phyloP scores from a whole-genome alignment of 1,140 invertebrate genomes.

The Paracyclopina nana region DNA sequence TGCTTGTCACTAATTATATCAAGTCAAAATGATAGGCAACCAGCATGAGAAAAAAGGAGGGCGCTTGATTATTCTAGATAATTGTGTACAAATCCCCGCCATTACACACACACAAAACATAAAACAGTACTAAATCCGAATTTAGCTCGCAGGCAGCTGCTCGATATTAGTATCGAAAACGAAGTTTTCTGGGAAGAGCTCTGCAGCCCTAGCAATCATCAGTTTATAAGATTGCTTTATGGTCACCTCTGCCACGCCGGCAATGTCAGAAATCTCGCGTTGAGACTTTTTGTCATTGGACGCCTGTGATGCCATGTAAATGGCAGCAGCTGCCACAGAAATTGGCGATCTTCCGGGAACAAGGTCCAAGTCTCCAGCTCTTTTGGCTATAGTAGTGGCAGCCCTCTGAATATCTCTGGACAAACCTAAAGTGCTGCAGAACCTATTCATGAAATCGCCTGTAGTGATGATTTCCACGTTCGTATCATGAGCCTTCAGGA shows the following conservation, averaged over 20 bases:
- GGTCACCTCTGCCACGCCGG: conserved; percentile 91
- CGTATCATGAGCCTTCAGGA: conserved; percentile 70
- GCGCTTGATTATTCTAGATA: too few relatives aligned
- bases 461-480: conserved; percentile 95
- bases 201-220: conserved; percentile 79
- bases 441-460: conserved; percentile 91
- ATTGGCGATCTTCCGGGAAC: conserved; percentile 97
- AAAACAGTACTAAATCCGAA: conserved; percentile 8
- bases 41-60: too few relatives aligned
- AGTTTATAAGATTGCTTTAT: conserved; percentile 94
- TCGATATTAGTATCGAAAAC: conserved; percentile 87
- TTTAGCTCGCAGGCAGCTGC: conserved; percentile 66
- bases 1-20: too few relatives aligned
- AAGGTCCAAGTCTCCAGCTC: conserved; percentile 89
- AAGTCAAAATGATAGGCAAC: too few relatives aligned
- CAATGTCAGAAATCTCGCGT: conserved; percentile 96
- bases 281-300: conserved; percentile 85
- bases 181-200: conserved; percentile 89
- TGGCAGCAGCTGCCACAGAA: conserved; percentile 94
- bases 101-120: too few relatives aligned
- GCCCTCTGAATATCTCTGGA: conserved; percentile 81
- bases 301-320: conserved; percentile 76
- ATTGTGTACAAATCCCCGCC: too few relatives aligned
- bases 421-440: conserved; percentile 61
- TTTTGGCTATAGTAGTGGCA: conserved; percentile 86